Conservation (phyloP, 2,113 vertebrate genomes). For the Brienomyrus brachyistius region DNA sequence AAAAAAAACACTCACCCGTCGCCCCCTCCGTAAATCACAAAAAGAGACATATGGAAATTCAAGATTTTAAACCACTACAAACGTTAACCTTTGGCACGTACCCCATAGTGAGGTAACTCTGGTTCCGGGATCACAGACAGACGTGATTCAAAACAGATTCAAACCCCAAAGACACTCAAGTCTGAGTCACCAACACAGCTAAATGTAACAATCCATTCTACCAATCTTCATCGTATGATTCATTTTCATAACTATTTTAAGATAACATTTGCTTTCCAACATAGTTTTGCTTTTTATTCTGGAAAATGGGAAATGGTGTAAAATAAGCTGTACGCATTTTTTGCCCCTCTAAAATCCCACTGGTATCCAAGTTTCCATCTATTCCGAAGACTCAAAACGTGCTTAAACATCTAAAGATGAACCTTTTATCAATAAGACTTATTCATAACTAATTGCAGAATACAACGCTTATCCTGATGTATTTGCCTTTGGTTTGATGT, state of each 20-base stretch:
- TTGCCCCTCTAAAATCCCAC: not conserved
- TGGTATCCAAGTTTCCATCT: not conserved
- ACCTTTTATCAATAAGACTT: not conserved
- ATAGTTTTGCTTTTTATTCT: not conserved
- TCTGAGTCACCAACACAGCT: not conserved
- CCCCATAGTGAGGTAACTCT: constrained; percentile 5
- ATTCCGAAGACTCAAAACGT: not conserved
- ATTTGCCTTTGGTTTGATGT: not conserved
- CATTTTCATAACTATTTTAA: not conserved
- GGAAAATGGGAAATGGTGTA: not conserved
- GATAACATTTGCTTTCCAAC: not conserved
- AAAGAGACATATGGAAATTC: not conserved
- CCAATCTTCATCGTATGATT: not conserved
- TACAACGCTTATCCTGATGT: not conserved
- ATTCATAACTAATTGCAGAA: not conserved
- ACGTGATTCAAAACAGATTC: not conserved
- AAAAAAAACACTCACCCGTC: not conserved
- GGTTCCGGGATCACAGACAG: constrained; percentile 11
- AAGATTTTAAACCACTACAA: constrained; percentile 15
- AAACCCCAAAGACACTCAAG: not conserved
- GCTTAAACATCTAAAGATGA: not conserved
- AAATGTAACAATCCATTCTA: not conserved
- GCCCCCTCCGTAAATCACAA: constrained; percentile 1
- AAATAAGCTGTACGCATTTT: not conserved
- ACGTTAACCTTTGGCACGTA: constrained; percentile 12